Conservation (phyloP, 2,797 vertebrate species). For the Lacerta bilineata region DNA sequence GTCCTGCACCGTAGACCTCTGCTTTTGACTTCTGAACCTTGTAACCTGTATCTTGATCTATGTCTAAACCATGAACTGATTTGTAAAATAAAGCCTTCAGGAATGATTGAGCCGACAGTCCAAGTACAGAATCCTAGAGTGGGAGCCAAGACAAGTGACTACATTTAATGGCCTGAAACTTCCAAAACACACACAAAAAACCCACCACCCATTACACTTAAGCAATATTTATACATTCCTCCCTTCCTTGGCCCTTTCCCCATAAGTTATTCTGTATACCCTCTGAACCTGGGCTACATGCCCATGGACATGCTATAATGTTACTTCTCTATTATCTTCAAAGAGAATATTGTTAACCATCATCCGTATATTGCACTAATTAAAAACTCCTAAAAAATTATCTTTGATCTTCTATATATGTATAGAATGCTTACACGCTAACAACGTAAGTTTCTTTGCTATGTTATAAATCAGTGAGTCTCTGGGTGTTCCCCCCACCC, state of each 20-base stretch:
- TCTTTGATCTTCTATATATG: conserved; percentile 29
- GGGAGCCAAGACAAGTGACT: not conserved
- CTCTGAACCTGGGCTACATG: conserved; percentile 17
- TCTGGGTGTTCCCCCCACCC: not conserved
- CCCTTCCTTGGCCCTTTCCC: not conserved
- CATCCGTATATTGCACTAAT: conserved; percentile 25
- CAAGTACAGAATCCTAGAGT: too few relatives aligned
- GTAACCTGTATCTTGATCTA: too few relatives aligned
- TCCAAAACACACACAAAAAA: not conserved
- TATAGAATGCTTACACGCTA: conserved; percentile 9
- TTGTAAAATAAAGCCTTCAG: too few relatives aligned
- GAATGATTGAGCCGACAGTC: too few relatives aligned
- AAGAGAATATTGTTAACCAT: not conserved
- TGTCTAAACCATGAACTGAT: too few relatives aligned
- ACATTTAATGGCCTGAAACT: not conserved
- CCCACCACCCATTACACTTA: not conserved
- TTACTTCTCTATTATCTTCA: not conserved
- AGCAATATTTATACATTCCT: not conserved
- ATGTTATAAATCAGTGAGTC: conserved; percentile 10
- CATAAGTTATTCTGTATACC: conserved; percentile 1
- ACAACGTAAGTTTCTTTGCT: not conserved
- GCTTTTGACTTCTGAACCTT: too few relatives aligned
- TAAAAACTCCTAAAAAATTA: not conserved
- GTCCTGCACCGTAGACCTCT: too few relatives aligned
- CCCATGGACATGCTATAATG: conserved; percentile 6